phyloP scores from a whole-genome alignment of 53 echinoderm and acorn worm genomes.

The Luidia sarsii region DNA sequence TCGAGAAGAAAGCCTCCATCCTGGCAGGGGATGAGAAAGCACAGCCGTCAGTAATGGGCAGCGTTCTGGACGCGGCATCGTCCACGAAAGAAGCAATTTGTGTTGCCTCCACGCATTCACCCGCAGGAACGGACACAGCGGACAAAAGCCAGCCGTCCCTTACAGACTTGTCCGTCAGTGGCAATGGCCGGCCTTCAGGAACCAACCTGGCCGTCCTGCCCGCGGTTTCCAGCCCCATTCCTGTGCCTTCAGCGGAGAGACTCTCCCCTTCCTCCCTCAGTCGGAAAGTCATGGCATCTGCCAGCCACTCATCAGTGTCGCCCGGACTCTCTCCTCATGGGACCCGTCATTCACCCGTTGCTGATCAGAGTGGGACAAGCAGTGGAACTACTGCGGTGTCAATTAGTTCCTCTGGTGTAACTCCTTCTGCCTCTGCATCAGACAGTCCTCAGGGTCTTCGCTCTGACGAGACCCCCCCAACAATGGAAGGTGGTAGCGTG shows the following conservation, averaged over 20 bases:
- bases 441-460: slow-evolving; percentile 23
- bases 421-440: not conserved
- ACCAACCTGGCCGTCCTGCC: not conserved
- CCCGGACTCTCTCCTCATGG: not conserved
- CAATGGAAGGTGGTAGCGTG: not conserved
- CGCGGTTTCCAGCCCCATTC: not conserved
- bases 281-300: slow-evolving; percentile 19
- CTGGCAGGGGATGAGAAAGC: not conserved
- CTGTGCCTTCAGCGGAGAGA: slow-evolving; percentile 40
- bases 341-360: not conserved
- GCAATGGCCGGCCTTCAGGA: not conserved
- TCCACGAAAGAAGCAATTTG: not conserved
- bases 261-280: not conserved
- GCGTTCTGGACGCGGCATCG: not conserved
- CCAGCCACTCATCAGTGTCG: not conserved
- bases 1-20: slow-evolving; percentile 24
- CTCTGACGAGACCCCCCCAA: not conserved
- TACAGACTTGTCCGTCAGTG: slow-evolving; percentile 10
- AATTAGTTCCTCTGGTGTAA: slow-evolving; percentile 23
- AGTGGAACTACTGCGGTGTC: not conserved
- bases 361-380: slow-evolving; percentile 11
- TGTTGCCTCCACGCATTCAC: not conserved
- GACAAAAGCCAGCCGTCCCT: not conserved
- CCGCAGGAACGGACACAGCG: not conserved
- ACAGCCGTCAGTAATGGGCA: not conserved